phyloP scores from a whole-genome alignment of 2,113 vertebrate species.

The Diglossa brunneiventris region DNA sequence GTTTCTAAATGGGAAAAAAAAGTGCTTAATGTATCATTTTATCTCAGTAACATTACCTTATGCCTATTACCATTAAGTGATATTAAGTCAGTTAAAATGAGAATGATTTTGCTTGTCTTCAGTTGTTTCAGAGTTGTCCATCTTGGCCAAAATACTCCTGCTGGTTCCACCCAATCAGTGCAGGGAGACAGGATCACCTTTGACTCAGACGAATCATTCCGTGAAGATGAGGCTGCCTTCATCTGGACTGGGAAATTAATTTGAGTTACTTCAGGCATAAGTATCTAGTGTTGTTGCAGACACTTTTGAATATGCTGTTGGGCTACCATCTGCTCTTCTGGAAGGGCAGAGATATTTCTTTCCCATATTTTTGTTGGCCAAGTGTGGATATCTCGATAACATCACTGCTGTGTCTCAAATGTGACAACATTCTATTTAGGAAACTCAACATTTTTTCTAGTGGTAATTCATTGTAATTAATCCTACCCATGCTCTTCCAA shows the following conservation, averaged over 20 bases:
- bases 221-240: neutral
- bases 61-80: neutral
- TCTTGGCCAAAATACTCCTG: neutral
- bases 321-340: neutral
- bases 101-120: neutral
- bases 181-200: neutral
- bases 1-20: neutral
- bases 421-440: neutral
- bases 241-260: neutral
- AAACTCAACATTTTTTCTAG: neutral
- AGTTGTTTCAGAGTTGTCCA: neutral
- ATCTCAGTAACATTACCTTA: neutral
- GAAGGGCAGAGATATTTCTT: neutral
- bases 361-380: neutral
- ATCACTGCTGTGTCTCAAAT: neutral
- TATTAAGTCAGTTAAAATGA: neutral
- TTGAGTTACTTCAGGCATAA: neutral
- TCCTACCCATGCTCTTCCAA: neutral
- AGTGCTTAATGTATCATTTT: neutral
- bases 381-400: neutral
- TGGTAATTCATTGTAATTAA: neutral
- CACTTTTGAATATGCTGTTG: rapidly evolving
- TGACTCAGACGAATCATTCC: neutral
- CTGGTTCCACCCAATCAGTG: neutral
- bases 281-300: neutral